Percentiles rank a stretch among this genome's conserved stretches.
Conservation (phyloP, 2,888 invertebrate species). For the Trissoscelio sp. region DNA sequence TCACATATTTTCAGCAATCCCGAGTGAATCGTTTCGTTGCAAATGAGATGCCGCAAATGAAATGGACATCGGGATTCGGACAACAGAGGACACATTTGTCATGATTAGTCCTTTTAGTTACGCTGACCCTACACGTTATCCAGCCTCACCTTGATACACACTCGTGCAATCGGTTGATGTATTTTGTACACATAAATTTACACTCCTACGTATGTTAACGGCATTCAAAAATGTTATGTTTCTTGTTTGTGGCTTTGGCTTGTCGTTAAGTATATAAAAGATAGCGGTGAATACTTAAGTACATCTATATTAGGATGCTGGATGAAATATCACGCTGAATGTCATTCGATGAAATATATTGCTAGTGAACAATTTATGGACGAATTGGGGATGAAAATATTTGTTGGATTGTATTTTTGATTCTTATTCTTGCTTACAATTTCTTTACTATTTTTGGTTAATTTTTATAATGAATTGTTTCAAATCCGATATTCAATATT, state of each 20-base stretch:
- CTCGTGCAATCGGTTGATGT: constrained; percentile 46
- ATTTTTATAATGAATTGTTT: too few species aligned
- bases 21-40: constrained; percentile 31
- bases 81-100: constrained; percentile 78
- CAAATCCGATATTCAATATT: too few species aligned
- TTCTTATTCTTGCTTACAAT: too few species aligned
- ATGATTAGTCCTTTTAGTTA: constrained; percentile 82
- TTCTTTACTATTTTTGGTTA: too few species aligned
- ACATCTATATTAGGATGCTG: constrained; percentile 37
- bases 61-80: constrained; percentile 5
- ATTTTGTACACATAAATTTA: constrained; percentile 61
- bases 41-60: constrained; percentile 37
- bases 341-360: constrained; percentile 36
- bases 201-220: constrained; percentile 38
- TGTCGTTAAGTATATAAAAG: constrained; percentile 21
- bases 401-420: too few species aligned
- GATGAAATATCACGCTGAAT: constrained; percentile 26
- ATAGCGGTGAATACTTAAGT: constrained; percentile 12
- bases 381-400: too few species aligned
- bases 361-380: too few species aligned
- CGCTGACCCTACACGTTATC: constrained; percentile 77
- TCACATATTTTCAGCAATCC: not conserved
- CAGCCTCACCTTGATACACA: constrained; percentile 62
- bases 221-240: constrained; percentile 10
- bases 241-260: constrained; percentile 12